Percentiles rank a stretch among this genome's conserved stretches.
These are phyloP conservation scores for Mus minutoides DNA, from an alignment of 2,797 vertebrate species.

Conservation along the genomic window DNA sequence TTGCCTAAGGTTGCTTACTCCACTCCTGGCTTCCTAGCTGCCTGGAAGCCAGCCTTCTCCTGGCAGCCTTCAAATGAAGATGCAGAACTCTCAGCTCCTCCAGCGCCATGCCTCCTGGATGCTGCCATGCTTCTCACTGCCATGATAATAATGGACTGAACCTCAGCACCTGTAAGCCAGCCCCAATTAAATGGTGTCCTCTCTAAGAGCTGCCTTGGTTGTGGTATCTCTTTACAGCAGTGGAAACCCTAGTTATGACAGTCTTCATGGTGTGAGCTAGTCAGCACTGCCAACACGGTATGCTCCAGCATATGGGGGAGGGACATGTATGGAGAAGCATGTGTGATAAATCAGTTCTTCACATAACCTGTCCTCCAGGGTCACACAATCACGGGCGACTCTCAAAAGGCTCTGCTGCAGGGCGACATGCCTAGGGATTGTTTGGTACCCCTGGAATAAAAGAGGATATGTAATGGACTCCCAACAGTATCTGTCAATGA, in stretches of 20 bases:
- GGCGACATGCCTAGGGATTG: too few species aligned
- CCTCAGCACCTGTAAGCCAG: not conserved
- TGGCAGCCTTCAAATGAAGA: not conserved
- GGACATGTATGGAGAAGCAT: too few species aligned
- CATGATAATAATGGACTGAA: not conserved
- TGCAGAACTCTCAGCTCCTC: not conserved
- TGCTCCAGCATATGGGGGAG: not conserved
- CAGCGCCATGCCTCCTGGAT: not conserved
- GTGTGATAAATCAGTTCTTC: not conserved
- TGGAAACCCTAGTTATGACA: not conserved
- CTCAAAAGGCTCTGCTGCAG: accelerated
- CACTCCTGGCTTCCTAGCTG: not conserved
- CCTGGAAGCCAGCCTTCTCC: not conserved
- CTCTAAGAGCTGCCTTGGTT: not conserved
- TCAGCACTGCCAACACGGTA: not conserved
- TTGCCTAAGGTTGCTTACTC: not conserved
- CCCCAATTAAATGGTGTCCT: not conserved
- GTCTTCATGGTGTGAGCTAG: not conserved
- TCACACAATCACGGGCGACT: not conserved
- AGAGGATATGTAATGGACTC: not conserved
- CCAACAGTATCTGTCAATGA: not conserved
- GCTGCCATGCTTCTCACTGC: too few species aligned
- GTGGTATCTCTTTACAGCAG: not conserved
- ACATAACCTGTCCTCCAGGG: too few species aligned
- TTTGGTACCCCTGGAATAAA: not conserved